Evolutionary conservation across 2,797 vertebrate genomes (phyloP).

Genomic region (Oryzias dopingdopingensis): DNA sequence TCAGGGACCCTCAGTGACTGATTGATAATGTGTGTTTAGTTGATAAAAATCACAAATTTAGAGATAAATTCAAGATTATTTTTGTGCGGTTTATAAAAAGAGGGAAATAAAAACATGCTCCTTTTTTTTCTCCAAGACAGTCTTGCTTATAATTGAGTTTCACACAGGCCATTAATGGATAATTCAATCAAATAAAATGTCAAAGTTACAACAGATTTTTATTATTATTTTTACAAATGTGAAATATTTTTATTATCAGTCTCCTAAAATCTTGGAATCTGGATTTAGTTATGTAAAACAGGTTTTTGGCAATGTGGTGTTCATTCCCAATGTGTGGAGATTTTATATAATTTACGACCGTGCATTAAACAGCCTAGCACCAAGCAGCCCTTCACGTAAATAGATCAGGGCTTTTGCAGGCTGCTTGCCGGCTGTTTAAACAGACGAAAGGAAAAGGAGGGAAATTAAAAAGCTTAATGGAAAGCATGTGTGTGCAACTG

Average conservation of each 20-base stretch:
- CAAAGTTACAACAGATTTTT: constrained; percentile 6
- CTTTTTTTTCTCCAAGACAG: constrained; percentile 29
- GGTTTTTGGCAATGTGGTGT: constrained; percentile 66
- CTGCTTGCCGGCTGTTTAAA: constrained; percentile 73
- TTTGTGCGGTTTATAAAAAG: background rate
- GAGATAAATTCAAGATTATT: constrained; percentile 11
- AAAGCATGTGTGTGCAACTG: constrained; percentile 72
- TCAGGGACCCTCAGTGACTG: no score
- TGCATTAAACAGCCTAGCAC: constrained; percentile 75
- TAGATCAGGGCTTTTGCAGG: constrained; percentile 73
- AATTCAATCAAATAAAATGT: constrained; percentile 14
- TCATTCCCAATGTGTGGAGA: constrained; percentile 65
- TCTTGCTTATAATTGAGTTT: constrained; percentile 23
- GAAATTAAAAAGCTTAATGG: constrained; percentile 87
- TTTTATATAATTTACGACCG: constrained; percentile 73
- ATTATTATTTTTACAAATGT: constrained; percentile 1
- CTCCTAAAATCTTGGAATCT: constrained; percentile 26
- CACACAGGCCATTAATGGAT: constrained; percentile 14
- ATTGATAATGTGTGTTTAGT: constrained; percentile 6
- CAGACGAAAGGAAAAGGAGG: constrained; percentile 85
- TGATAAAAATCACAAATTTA: constrained; percentile 21
- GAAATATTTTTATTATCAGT: constrained; percentile 9
- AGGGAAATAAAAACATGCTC: constrained; percentile 7
- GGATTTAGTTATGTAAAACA: constrained; percentile 52
- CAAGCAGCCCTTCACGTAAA: constrained; percentile 75